A percentile compares a stretch with the other conserved stretches of the same genome.
phyloP scores from a whole-genome alignment of 2,888 invertebrate species.

The Matsumyia berberina region DNA sequence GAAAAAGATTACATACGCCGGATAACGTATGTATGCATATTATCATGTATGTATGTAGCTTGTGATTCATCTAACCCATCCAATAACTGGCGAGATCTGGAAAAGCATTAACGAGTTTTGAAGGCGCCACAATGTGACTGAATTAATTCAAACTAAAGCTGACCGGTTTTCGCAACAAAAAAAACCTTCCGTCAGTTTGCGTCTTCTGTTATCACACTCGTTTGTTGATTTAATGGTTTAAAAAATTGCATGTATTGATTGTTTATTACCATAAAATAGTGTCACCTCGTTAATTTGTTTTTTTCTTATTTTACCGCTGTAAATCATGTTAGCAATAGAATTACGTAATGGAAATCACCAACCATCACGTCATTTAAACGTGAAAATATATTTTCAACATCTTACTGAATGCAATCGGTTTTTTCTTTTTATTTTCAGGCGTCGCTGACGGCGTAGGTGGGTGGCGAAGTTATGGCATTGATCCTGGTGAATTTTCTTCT shows the following conservation, averaged over 20 bases:
- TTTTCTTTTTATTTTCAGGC: slow-evolving; percentile 86
- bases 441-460: slow-evolving; percentile 99
- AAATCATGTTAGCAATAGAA: too few species aligned
- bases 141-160: slow-evolving; percentile 24
- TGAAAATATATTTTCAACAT: background rate
- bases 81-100: slow-evolving; percentile 47
- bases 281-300: background rate
- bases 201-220: slow-evolving; percentile 7
- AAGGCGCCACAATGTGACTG: slow-evolving; percentile 12
- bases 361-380: background rate
- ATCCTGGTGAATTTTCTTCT: slow-evolving; percentile 97
- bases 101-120: slow-evolving; percentile 16
- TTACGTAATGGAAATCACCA: background rate
- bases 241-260: background rate
- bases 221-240: slow-evolving; percentile 15
- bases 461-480: slow-evolving; percentile 98
- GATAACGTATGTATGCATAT: slow-evolving; percentile 14
- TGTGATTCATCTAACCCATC: slow-evolving; percentile 42
- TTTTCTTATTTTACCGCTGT: too few species aligned
- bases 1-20: slow-evolving; percentile 1
- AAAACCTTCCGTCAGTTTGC: background rate
- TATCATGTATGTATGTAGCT: too few species aligned
- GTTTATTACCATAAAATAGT: background rate
- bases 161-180: slow-evolving; percentile 26
- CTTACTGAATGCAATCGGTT: slow-evolving; percentile 13